Evolutionary conservation across 2,113 vertebrate species (phyloP).

Genomic region (Phalacrocorax brasilianus): DNA sequence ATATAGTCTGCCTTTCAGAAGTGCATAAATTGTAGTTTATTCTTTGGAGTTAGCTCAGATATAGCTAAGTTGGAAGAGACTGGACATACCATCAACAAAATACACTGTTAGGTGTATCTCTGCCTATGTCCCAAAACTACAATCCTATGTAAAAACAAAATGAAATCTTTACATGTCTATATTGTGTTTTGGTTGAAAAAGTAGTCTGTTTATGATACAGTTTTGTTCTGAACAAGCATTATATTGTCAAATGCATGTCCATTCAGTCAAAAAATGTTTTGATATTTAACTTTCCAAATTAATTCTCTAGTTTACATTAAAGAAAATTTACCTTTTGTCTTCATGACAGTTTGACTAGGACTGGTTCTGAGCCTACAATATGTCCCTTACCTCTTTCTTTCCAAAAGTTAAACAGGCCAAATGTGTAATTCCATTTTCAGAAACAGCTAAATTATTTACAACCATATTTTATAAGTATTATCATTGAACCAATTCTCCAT

Average conservation of each 20-base stretch:
- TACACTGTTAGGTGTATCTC: neutral
- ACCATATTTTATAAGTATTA: neutral
- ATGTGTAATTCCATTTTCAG: neutral
- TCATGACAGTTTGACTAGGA: neutral
- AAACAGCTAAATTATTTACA: neutral
- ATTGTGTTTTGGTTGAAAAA: neutral
- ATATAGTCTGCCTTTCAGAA: neutral
- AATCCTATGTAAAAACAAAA: neutral
- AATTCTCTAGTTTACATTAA: neutral
- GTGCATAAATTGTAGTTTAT: neutral
- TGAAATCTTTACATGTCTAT: neutral
- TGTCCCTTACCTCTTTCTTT: neutral
- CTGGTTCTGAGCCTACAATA: neutral
- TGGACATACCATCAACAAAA: neutral
- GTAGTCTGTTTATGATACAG: neutral
- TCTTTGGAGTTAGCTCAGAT: neutral
- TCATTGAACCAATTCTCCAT: neutral
- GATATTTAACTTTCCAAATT: neutral
- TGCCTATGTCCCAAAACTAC: neutral
- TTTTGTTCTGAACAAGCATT: neutral
- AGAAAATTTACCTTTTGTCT: neutral
- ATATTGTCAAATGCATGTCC: neutral
- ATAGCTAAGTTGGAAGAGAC: neutral
- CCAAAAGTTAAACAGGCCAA: neutral
- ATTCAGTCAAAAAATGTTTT: neutral